A percentile compares a stretch with the other conserved stretches of the same genome.
phyloP scores from a whole-genome alignment of 2,888 invertebrate genomes.

The Chirona hameri region DNA sequence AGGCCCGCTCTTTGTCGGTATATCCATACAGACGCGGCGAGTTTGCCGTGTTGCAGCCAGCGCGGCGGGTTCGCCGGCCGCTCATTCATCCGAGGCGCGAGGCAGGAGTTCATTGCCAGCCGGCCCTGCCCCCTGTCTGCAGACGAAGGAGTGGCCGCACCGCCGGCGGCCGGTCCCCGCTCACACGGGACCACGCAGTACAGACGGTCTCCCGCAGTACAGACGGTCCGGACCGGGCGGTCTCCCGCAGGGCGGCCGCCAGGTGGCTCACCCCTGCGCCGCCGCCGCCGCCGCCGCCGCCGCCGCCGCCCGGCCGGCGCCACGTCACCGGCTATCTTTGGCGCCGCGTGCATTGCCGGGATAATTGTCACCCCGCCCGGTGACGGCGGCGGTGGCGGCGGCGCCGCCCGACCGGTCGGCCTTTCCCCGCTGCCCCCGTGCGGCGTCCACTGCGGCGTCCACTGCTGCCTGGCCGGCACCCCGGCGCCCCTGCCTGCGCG shows the following conservation, averaged over 20 bases:
- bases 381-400: background rate
- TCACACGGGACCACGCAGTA: too few species aligned
- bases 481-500: background rate
- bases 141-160: background rate
- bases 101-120: too few species aligned
- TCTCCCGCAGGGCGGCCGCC: too few species aligned
- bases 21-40: too few species aligned
- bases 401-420: background rate
- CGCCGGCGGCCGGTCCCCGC: background rate
- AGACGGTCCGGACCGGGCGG: background rate
- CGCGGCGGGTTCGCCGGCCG: too few species aligned
- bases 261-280: background rate
- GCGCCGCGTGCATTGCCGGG: background rate
- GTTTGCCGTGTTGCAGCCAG: too few species aligned
- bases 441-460: too few species aligned
- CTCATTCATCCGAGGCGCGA: background rate
- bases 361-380: background rate
- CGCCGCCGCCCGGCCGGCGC: background rate
- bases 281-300: background rate
- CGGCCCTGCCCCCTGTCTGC: background rate
- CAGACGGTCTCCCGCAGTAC: too few species aligned
- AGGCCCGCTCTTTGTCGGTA: too few species aligned
- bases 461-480: too few species aligned
- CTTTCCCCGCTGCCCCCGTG: too few species aligned
- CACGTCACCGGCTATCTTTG: background rate